Evolutionary conservation across 2,888 invertebrate species (phyloP).

Genomic region (Nephrotoma appendiculata): DNA sequence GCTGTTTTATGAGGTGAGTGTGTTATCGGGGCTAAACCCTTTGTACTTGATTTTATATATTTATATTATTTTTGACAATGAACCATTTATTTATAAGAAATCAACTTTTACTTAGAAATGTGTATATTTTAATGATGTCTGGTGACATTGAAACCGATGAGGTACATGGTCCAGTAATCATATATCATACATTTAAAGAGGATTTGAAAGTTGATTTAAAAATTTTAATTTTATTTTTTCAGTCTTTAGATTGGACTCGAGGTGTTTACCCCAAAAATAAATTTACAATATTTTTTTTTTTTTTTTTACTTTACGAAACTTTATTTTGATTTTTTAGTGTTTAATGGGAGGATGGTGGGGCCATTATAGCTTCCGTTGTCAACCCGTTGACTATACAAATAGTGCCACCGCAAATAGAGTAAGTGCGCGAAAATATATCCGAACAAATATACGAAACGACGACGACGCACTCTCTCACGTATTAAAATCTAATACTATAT

Average conservation of each 20-base stretch:
- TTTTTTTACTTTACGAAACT: constrained; percentile 14
- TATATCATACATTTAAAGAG: constrained; percentile 5
- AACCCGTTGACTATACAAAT: constrained; percentile 79
- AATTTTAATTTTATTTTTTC: constrained; percentile 16
- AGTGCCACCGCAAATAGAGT: constrained; percentile 70
- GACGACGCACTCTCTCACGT: background rate
- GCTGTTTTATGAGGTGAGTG: constrained; percentile 81
- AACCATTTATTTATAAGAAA: background rate
- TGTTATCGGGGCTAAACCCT: constrained; percentile 10
- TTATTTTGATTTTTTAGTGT: constrained; percentile 41
- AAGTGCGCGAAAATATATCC: constrained; percentile 35
- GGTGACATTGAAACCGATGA: background rate
- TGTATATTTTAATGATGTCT: background rate
- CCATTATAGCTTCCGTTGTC: constrained; percentile 78
- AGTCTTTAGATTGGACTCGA: constrained; percentile 12
- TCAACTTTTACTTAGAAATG: background rate
- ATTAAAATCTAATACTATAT: background rate
- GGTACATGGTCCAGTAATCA: background rate
- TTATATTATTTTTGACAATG: background rate
- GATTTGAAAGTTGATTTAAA: background rate
- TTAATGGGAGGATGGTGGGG: constrained; percentile 84
- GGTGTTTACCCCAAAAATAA: constrained; percentile 7
- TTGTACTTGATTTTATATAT: background rate
- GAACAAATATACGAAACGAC: background rate
- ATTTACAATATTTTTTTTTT: constrained; percentile 11